A percentile compares a stretch with the other conserved stretches of the same genome.
These are phyloP conservation scores for Urocynchramus pylzowi DNA, from an alignment of 2,113 vertebrate genomes.

Conservation along the genomic window DNA sequence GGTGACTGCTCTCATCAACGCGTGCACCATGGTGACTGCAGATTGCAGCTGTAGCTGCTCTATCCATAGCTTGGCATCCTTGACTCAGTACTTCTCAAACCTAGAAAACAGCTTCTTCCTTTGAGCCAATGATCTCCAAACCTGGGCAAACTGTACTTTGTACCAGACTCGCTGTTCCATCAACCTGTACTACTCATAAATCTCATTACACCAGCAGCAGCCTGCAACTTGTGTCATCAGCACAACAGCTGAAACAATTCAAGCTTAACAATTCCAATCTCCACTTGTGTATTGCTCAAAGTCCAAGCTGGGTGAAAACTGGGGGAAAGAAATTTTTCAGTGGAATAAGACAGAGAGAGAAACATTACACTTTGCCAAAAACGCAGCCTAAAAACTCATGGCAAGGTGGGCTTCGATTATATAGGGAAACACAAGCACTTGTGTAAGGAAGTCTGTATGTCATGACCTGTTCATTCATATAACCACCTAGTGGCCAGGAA, in stretches of 20 bases:
- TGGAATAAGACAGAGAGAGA: background rate
- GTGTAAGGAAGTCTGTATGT: background rate
- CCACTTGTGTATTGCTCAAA: background rate
- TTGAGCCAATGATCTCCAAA: background rate
- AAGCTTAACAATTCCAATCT: background rate
- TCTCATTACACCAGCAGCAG: background rate
- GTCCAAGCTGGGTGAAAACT: background rate
- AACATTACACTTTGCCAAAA: background rate
- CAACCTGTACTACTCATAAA: background rate
- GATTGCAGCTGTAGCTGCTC: rapidly evolving
- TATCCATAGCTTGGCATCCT: background rate
- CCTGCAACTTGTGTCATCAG: background rate
- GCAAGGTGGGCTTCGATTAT: rapidly evolving
- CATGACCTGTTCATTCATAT: background rate
- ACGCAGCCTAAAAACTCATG: background rate
- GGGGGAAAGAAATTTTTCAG: background rate
- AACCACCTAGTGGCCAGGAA: background rate
- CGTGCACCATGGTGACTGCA: rapidly evolving
- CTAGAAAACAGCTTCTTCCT: background rate
- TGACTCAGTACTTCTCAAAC: background rate
- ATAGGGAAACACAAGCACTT: background rate
- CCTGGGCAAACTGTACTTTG: background rate
- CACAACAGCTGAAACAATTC: rapidly evolving
- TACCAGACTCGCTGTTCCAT: background rate
- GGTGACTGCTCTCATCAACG: background rate